These are phyloP conservation scores for Acomys russatus DNA, from an alignment of 2,797 vertebrate species.

Conservation along the genomic window DNA sequence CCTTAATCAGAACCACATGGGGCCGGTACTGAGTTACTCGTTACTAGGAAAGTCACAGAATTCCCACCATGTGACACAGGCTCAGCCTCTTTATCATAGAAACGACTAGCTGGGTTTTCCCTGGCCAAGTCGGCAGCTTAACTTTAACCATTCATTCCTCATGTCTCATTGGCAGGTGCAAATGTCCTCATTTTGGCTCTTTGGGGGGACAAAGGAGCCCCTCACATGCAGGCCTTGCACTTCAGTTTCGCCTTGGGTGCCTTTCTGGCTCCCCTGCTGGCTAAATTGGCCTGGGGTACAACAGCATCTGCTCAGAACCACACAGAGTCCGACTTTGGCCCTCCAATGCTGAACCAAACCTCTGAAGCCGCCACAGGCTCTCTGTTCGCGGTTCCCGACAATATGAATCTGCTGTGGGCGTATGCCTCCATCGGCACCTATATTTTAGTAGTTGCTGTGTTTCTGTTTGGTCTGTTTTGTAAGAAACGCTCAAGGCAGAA, in stretches of 20 bases:
- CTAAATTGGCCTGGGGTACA: slow-evolving; percentile 90
- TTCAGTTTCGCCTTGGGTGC: slow-evolving; percentile 97
- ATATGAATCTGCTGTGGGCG: slow-evolving; percentile 91
- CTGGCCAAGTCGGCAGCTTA: not conserved
- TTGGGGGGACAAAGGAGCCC: slow-evolving; percentile 93
- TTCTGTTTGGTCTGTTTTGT: slow-evolving; percentile 91
- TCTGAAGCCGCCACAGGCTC: not conserved
- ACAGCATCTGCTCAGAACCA: slow-evolving; percentile 19
- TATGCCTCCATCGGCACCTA: slow-evolving; percentile 93
- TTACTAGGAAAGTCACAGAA: not conserved
- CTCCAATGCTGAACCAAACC: slow-evolving; percentile 20
- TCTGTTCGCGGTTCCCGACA: not conserved
- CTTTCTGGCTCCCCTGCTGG: slow-evolving; percentile 94
- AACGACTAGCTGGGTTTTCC: not conserved
- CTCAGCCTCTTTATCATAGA: not conserved
- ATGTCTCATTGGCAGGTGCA: slow-evolving; percentile 90
- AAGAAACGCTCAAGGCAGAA: slow-evolving; percentile 82
- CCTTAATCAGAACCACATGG: not conserved
- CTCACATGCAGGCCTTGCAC: slow-evolving; percentile 97
- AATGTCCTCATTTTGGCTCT: slow-evolving; percentile 94
- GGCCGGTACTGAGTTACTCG: not conserved
- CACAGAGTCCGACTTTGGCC: not conserved
- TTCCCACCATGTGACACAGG: not conserved
- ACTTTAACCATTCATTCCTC: slow-evolving; percentile 9
- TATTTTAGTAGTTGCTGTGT: slow-evolving; percentile 89